A percentile compares a stretch with the other conserved stretches of the same genome.
Evolutionary conservation across 1,140 invertebrate species (phyloP).

Genomic region (Pteromalus puparum): DNA sequence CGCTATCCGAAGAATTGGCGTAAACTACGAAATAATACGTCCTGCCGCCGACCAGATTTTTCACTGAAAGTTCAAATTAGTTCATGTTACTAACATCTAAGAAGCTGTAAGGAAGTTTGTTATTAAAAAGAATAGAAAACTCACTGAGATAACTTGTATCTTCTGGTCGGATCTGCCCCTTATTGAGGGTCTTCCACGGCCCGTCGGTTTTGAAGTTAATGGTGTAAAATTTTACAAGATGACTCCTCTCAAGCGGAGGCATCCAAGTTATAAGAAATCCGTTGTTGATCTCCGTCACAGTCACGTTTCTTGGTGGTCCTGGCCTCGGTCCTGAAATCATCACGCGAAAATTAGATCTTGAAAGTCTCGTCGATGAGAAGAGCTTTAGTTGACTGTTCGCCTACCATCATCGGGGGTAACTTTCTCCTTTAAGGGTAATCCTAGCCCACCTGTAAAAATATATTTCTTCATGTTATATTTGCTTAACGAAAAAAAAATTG

Average conservation of each 20-base stretch:
- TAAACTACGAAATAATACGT: conserved; percentile 94
- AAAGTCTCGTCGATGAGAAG: neutral
- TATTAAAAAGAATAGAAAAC: conserved; percentile 28
- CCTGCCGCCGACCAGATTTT: conserved; percentile 91
- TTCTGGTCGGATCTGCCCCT: conserved; percentile 90
- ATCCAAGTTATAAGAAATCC: conserved; percentile 93
- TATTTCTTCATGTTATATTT: conserved; percentile 51
- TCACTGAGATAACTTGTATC: conserved; percentile 91
- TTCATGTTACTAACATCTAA: neutral
- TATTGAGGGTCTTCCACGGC: conserved; percentile 90
- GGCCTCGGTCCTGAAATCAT: conserved; percentile 87
- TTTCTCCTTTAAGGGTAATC: conserved; percentile 51
- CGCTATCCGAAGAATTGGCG: conserved; percentile 88
- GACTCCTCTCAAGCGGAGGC: conserved; percentile 85
- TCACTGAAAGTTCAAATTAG: conserved; percentile 79
- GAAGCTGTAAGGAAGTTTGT: too few species aligned
- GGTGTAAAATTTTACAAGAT: conserved; percentile 91
- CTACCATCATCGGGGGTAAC: conserved; percentile 36
- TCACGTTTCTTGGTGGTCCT: conserved; percentile 89
- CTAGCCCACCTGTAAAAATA: conserved; percentile 54
- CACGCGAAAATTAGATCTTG: neutral
- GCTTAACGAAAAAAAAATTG: conserved; percentile 52
- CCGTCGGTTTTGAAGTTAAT: conserved; percentile 93
- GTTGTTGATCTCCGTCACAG: conserved; percentile 89
- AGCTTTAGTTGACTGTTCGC: neutral